Conservation (phyloP, 1,140 invertebrate genomes). For the Tetramorium alpestre region DNA sequence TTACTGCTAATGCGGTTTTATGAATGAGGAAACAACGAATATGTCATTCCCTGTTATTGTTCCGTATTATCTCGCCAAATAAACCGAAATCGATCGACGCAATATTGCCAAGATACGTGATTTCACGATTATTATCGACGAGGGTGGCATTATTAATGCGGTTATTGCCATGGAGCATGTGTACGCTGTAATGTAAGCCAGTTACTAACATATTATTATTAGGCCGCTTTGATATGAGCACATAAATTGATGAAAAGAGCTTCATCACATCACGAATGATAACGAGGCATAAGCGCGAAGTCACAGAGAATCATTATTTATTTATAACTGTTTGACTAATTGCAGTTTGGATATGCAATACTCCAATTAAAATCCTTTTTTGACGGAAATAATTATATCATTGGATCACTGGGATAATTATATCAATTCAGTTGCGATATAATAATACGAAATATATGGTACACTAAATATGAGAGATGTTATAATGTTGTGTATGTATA, state of each 20-base stretch:
- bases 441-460: neutral
- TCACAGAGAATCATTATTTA: slow-evolving; percentile 17
- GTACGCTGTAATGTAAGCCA: slow-evolving; percentile 55
- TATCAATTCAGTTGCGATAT: neutral
- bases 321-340: slow-evolving; percentile 13
- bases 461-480: neutral
- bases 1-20: neutral
- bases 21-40: neutral
- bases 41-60: slow-evolving; percentile 28
- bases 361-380: neutral
- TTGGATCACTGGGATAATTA: slow-evolving; percentile 1
- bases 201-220: slow-evolving; percentile 71
- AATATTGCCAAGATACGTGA: slow-evolving; percentile 65
- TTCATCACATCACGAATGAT: slow-evolving; percentile 17
- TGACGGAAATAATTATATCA: neutral
- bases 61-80: slow-evolving; percentile 23
- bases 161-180: slow-evolving; percentile 60
- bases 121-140: slow-evolving; percentile 70
- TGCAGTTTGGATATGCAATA: neutral
- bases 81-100: slow-evolving; percentile 56
- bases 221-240: slow-evolving; percentile 60
- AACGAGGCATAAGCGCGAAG: neutral
- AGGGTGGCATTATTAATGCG: slow-evolving; percentile 71
- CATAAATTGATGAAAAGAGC: slow-evolving; percentile 28
- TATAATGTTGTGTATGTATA: neutral